A percentile compares a stretch with the other conserved stretches of the same genome.
Evolutionary conservation across 2,888 invertebrate genomes (phyloP).

Genomic region (Leptopilina drosophilae): DNA sequence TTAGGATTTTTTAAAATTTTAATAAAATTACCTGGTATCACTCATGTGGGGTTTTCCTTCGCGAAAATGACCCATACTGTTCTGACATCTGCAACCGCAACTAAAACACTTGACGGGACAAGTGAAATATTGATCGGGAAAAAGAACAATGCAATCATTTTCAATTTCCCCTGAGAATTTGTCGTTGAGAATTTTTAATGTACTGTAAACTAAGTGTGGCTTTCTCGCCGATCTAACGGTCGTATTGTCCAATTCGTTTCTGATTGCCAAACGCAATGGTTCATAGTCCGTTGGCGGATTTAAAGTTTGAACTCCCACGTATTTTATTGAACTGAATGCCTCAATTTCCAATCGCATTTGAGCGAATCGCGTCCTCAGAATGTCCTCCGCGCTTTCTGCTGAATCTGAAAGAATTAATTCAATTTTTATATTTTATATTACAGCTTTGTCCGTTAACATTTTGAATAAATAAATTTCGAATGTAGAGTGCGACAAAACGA

Average conservation of each 20-base stretch:
- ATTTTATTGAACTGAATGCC: constrained; percentile 85
- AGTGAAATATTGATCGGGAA: constrained; percentile 89
- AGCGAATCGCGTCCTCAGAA: constrained; percentile 81
- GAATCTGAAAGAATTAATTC: constrained; percentile 73
- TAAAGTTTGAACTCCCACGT: constrained; percentile 81
- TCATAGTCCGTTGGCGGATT: constrained; percentile 81
- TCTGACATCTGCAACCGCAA: constrained; percentile 82
- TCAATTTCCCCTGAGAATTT: constrained; percentile 85
- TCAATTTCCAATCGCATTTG: constrained; percentile 82
- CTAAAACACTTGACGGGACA: constrained; percentile 85
- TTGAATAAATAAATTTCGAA: no score
- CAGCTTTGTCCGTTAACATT: no score
- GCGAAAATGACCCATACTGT: constrained; percentile 83
- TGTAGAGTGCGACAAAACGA: no score
- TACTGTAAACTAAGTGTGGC: constrained; percentile 83
- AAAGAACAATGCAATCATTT: constrained; percentile 81
- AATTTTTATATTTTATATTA: no score
- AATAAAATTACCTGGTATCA: constrained; percentile 72
- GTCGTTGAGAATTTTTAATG: constrained; percentile 85
- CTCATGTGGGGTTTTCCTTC: constrained; percentile 81
- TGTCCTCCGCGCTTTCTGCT: constrained; percentile 81
- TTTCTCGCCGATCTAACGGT: constrained; percentile 84
- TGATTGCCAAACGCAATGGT: constrained; percentile 80
- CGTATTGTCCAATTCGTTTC: constrained; percentile 83
- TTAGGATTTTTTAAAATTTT: no score